These are phyloP conservation scores for Pharmacophagus antenor DNA, from an alignment of 2,888 invertebrate genomes.

Conservation along the genomic window DNA sequence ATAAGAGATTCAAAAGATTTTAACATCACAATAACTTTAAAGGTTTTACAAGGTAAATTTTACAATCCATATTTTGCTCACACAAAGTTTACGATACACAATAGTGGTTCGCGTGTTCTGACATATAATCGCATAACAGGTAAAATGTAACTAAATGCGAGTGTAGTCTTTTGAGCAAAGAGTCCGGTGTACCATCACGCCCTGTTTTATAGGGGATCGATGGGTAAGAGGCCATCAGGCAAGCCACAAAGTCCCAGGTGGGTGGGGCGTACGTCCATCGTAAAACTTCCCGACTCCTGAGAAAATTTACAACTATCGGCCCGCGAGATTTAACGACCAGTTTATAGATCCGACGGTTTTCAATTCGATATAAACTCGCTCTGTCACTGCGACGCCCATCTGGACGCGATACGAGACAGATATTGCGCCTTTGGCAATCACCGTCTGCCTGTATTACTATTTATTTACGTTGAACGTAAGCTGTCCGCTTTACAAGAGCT, in stretches of 20 bases:
- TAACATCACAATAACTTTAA: constrained; percentile 29
- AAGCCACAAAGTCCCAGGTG: constrained; percentile 70
- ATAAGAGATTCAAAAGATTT: constrained; percentile 12
- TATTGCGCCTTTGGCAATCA: constrained; percentile 30
- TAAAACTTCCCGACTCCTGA: constrained; percentile 66
- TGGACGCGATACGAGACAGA: constrained; percentile 51
- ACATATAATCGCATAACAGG: constrained; percentile 24
- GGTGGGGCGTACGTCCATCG: constrained; percentile 68
- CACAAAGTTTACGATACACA: constrained; percentile 23
- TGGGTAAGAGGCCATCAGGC: constrained; percentile 50
- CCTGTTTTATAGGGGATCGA: constrained; percentile 64
- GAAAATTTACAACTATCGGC: constrained; percentile 75
- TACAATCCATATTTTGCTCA: constrained; percentile 24
- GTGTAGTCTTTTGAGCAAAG: constrained; percentile 37
- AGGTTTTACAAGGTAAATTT: constrained; percentile 23
- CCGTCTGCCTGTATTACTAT: constrained; percentile 21
- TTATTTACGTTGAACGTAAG: constrained; percentile 1
- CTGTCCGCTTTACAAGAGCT: background rate
- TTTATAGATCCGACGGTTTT: constrained; percentile 75
- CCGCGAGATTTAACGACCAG: constrained; percentile 75
- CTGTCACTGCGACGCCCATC: constrained; percentile 59
- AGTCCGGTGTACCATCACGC: constrained; percentile 42
- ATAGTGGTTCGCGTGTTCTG: constrained; percentile 17
- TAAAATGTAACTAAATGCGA: constrained; percentile 34
- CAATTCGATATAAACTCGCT: constrained; percentile 70